Evolutionary conservation across 2,113 vertebrate species (phyloP), one percentile per base, ranked within the genome.

Genomic region (Sylvia atricapilla): DNA sequence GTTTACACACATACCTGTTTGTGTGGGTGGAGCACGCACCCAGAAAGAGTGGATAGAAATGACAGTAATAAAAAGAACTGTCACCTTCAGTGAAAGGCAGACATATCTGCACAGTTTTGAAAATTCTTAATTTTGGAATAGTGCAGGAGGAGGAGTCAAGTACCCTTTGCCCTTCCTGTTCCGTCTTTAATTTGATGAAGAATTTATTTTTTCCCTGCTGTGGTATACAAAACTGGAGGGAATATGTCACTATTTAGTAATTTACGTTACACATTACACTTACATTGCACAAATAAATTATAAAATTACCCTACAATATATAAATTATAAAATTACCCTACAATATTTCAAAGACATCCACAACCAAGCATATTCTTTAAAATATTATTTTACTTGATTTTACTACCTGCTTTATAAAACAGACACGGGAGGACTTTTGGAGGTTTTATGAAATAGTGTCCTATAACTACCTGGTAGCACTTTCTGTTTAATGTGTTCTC

Each of bases 251-350:
- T 80, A 16, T 91, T 63, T 84, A 6, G 20, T 55, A 80, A 83
- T n/a, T 16, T 52, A 62, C 0, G 0, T 56, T 55, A 21, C 8
- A 33, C 2, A 55, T 39, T 50, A 15, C 4, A 20, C 33, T 62
- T 41, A 41, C 6, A 33, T 41, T 52, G 12, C 12, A 37, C 20
- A 37, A 52, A 30, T 44, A 60, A 78, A 70, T 52, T 0, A 60
- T 66, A 56, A 59, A 47, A 9, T 30, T 76, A 37, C 3, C 4
- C 21, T 44, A 11, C 19, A 73, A 10, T 59, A 52, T 52, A 30
- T 52, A 74, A 74, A 75, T 56, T 0, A 69, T 44, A 63, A 52
- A 41, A 10, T 31, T 67, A 41, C 3, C 1, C 20, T 60, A 11
- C 18, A 74, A 7, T 74, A 64, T 81, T 81, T 92, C 15, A 84